phyloP scores from a whole-genome alignment of 1,140 invertebrate species.

The Solenopsis invicta region DNA sequence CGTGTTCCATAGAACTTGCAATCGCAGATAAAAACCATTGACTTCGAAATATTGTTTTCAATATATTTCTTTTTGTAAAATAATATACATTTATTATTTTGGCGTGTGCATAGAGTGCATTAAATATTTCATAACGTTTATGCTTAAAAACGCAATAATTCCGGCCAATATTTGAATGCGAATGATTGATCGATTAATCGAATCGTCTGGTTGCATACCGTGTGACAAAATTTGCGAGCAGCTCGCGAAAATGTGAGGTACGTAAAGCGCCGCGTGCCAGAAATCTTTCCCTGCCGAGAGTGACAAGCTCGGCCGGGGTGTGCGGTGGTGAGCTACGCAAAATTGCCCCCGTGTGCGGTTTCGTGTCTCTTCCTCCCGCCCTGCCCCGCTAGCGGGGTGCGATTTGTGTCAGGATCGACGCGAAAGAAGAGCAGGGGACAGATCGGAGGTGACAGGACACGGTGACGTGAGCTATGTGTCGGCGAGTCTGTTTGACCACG shows the following conservation, averaged over 20 bases:
- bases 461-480: slow-evolving; percentile 49
- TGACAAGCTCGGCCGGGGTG: slow-evolving; percentile 11
- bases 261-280: slow-evolving; percentile 53
- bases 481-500: slow-evolving; percentile 47
- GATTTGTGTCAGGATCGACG: slow-evolving; percentile 56
- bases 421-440: slow-evolving; percentile 50
- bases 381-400: background rate
- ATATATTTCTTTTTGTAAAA: background rate
- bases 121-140: background rate
- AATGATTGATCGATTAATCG: slow-evolving; percentile 18
- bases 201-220: background rate
- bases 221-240: slow-evolving; percentile 27
- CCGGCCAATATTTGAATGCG: background rate
- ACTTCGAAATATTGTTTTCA: background rate
- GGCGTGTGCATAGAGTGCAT: background rate
- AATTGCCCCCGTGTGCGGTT: slow-evolving; percentile 34
- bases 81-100: background rate
- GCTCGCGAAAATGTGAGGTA: slow-evolving; percentile 11
- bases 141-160: slow-evolving; percentile 5
- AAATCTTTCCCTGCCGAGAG: slow-evolving; percentile 51
- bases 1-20: background rate
- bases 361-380: slow-evolving; percentile 7
- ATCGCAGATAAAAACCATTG: background rate
- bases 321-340: slow-evolving; percentile 58
- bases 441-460: slow-evolving; percentile 62